A percentile compares a stretch with the other conserved stretches of the same genome.
These are phyloP conservation scores for Numida meleagris DNA, from an alignment of 2,113 vertebrate species.

Conservation along the genomic window DNA sequence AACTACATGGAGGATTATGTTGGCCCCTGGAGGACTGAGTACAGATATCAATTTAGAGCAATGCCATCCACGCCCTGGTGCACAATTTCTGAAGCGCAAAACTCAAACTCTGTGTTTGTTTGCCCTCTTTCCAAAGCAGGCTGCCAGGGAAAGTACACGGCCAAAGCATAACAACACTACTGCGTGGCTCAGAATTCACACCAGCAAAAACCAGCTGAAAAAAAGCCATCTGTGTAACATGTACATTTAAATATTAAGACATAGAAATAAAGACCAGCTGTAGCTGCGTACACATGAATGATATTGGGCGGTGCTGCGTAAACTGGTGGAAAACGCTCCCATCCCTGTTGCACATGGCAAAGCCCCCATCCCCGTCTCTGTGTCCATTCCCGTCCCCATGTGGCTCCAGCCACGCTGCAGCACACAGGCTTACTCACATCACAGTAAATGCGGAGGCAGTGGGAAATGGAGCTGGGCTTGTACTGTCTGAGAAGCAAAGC, in stretches of 20 bases:
- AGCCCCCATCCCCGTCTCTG: not conserved
- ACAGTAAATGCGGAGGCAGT: rapidly evolving
- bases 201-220: not conserved
- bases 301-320: no score
- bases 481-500: not conserved
- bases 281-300: not conserved
- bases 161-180: not conserved
- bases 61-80: not conserved
- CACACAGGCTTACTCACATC: rapidly evolving
- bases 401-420: not conserved
- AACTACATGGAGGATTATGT: not conserved
- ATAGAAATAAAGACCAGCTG: not conserved
- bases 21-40: not conserved
- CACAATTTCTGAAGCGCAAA: not conserved
- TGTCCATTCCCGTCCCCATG: not conserved
- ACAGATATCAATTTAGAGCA: not conserved
- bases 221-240: not conserved
- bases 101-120: not conserved
- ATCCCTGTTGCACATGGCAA: not conserved
- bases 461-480: not conserved
- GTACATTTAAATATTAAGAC: not conserved
- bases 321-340: not conserved
- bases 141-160: not conserved
- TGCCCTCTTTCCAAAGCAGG: not conserved
- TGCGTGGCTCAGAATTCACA: not conserved